Conservation (phyloP, 2,888 invertebrate species). For the Subacronicta megacephala region DNA sequence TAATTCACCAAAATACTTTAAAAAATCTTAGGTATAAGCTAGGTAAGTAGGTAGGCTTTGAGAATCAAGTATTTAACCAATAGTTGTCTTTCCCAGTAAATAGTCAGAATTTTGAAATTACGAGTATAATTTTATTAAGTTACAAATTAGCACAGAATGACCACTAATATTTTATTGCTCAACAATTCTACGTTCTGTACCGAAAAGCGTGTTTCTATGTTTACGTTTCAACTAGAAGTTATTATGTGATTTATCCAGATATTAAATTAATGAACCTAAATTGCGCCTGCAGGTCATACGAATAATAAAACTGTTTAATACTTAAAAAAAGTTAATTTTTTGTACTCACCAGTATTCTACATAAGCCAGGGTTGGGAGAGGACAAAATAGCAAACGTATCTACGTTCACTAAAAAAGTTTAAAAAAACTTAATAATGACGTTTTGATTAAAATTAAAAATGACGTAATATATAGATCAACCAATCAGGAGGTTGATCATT, state of each 20-base stretch:
- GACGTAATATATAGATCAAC: too few relatives aligned
- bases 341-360: too few relatives aligned
- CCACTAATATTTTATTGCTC: constrained; percentile 25
- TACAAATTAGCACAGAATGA: constrained; percentile 22
- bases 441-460: too few relatives aligned
- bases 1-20: too few relatives aligned
- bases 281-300: constrained; percentile 1
- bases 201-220: constrained; percentile 31
- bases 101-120: background rate
- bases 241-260: constrained; percentile 39
- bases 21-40: too few relatives aligned
- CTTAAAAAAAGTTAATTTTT: too few relatives aligned
- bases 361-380: too few relatives aligned
- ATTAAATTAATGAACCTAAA: constrained; percentile 47
- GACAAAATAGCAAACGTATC: too few relatives aligned
- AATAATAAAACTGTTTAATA: constrained; percentile 9
- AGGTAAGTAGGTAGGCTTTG: too few relatives aligned
- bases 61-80: background rate
- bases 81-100: background rate
- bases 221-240: constrained; percentile 32
- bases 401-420: too few relatives aligned
- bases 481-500: too few relatives aligned
- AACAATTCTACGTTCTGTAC: constrained; percentile 17
- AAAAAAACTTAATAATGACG: too few relatives aligned
- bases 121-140: constrained; percentile 15